Evolutionary conservation across 1,140 invertebrate species (phyloP).

Genomic region (Dryas iulia): DNA sequence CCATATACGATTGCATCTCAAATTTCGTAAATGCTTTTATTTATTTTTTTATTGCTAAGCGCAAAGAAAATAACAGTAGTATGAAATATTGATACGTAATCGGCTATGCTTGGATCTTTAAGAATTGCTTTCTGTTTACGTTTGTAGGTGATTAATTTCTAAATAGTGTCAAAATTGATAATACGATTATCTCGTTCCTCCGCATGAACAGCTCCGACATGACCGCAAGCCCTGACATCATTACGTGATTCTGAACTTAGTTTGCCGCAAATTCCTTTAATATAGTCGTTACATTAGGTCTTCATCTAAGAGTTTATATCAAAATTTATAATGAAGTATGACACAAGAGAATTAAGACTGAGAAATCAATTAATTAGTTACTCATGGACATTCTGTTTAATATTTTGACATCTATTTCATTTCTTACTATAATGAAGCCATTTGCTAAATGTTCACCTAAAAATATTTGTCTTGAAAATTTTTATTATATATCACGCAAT

Average conservation of each 20-base stretch:
- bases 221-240: conserved; percentile 61
- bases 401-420: background rate
- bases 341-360: background rate
- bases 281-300: background rate
- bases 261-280: conserved; percentile 47
- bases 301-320: background rate
- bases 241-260: conserved; percentile 60
- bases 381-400: no score
- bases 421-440: background rate
- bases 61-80: background rate
- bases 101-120: no score
- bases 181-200: conserved; percentile 27
- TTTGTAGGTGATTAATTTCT: background rate
- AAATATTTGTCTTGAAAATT: background rate
- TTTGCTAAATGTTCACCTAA: background rate
- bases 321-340: background rate
- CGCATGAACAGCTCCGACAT: conserved; percentile 23
- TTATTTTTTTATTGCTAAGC: background rate
- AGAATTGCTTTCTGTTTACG: background rate
- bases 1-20: conserved; percentile 17
- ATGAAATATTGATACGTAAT: no score
- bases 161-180: conserved; percentile 17
- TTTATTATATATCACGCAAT: conserved; percentile 7
- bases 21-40: conserved; percentile 20
- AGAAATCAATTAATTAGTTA: no score